Base-by-base conservation (phyloP, 2,113 vertebrate genomes). In the Heterocephalus glaber region DNA sequence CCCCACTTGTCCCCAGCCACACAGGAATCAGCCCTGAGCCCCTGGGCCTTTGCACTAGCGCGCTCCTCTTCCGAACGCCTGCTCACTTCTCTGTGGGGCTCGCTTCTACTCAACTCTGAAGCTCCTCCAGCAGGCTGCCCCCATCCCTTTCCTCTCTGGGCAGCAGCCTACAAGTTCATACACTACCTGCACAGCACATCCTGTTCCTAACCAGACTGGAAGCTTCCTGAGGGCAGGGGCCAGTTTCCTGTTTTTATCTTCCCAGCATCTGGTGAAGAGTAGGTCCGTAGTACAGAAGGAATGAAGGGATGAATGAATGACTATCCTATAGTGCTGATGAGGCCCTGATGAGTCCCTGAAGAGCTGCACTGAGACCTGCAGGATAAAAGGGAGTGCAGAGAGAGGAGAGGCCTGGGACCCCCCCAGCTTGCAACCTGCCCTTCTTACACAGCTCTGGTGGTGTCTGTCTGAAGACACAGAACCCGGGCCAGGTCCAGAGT, bases 121-220 rank as follows among this genome's bases (percentile, higher is more conserved):
- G 89, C 95, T 92, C 41, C 80, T 76, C 82, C 94, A 86, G 30
- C 17, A 60, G 74, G 35, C 86, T 44, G 58, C 91, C 74, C 4
- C 41, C 24, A 28, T 76, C 38, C 30, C 0, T 28, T 30, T 47
- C 70, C 9, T 35, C n/a, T 19, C 81, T 41, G 58, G 16, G 10
- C 22, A 19, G 58, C 11, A 76, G 38, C 30, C 9, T 49, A 28
- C 20, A 56, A 41, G 19, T 44, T 19, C 77, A n/a, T 4, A 60
- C 1, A 44, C 12, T 74, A 38, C 13, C 72, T 22, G 30, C 80
- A 68, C 44, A 26, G 20, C 44, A 17, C 12, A 24, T 54, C 74
- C 44, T n/a, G 20, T 7, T 68, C 22, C 28, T 60, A 28, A 47
- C 35, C 28, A 30, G 24, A 20, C 24, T 58, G 49, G 86, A n/a